Evolutionary conservation across 2,888 invertebrate genomes (phyloP), one percentile per base, ranked within the genome.

Genomic region (Philereme vetulata): DNA sequence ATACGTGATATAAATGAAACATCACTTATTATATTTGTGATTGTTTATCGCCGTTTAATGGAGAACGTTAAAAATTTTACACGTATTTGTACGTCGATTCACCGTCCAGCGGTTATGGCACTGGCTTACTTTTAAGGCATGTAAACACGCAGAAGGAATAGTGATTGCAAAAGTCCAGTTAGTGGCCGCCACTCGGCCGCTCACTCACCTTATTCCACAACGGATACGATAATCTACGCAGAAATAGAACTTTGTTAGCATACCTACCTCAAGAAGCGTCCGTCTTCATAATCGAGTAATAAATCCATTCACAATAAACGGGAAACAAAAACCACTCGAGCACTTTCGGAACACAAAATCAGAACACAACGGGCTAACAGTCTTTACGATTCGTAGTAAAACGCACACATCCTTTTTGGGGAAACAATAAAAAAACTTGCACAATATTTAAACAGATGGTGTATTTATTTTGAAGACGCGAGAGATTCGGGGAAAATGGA

Each of bases 141-240:
- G 80, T 76, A 77, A 78, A 80, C 81, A 90, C 90, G 88, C 86
- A 74, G 77, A 81, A 75, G 81, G 91, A 90, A 90, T 91, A 85
- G 81, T 78, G 85, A 92, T 90, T 90, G 83, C 85, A 83, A 90
- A 89, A 91, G 91, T 91, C 90, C 91, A 83, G 91, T 91, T 90
- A 90, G 75, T 78, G 81, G 77, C 82, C 73, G 75, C 71, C 72
- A 71, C 74, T 70, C 67, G 65, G 64, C 63, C 53, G 62, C 61
- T 53, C 66, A 67, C 71, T 62, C 66, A 56, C 64, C 56, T 64
- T 66, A 67, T 67, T 67, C 67, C 67, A 68, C 65, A 72, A 71
- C 60, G 58, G 63, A 65, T 67, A 68, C 57, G 61, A 55, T 65
- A 67, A 61, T 54, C 60, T 62, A 62, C 53, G 56, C 52, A 51